Conservation (phyloP, 2,797 vertebrate genomes). For the Chromis chromis region DNA sequence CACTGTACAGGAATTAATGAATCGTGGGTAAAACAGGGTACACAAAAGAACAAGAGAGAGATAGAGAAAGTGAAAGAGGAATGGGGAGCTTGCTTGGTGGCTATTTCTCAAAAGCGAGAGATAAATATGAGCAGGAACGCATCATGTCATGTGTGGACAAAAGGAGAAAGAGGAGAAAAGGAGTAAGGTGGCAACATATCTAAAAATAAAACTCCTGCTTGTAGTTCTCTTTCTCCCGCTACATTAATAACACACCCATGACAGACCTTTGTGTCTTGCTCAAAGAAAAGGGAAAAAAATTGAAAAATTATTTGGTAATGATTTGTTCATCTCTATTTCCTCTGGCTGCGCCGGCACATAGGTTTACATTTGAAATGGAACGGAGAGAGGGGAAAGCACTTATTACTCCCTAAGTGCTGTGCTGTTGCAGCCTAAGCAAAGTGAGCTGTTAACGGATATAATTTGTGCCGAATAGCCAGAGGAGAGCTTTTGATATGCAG, state of each 20-base stretch:
- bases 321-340: constrained; percentile 83
- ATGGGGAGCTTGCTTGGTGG: constrained; percentile 81
- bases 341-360: constrained; percentile 82
- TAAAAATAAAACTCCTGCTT: constrained; percentile 91
- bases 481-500: constrained; percentile 99
- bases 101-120: constrained; percentile 84
- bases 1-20: constrained; percentile 88
- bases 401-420: constrained; percentile 96
- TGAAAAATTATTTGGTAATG: constrained; percentile 91
- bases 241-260: constrained; percentile 88
- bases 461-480: constrained; percentile 98
- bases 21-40: constrained; percentile 81
- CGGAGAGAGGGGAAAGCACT: constrained; percentile 87
- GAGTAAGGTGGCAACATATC: constrained; percentile 86
- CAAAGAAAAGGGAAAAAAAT: constrained; percentile 79
- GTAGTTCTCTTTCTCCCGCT: constrained; percentile 67
- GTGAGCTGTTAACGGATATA: constrained; percentile 99
- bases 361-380: constrained; percentile 95
- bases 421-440: constrained; percentile 97
- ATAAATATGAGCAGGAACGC: constrained; percentile 88
- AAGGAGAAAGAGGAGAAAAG: constrained; percentile 83
- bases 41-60: constrained; percentile 73
- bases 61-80: constrained; percentile 66
- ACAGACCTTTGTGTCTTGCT: constrained; percentile 89
- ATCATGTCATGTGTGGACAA: constrained; percentile 79